Percentiles rank a stretch among this genome's conserved stretches.
Conservation (phyloP, 2,888 invertebrate species). For the Malacosoma neustria region DNA sequence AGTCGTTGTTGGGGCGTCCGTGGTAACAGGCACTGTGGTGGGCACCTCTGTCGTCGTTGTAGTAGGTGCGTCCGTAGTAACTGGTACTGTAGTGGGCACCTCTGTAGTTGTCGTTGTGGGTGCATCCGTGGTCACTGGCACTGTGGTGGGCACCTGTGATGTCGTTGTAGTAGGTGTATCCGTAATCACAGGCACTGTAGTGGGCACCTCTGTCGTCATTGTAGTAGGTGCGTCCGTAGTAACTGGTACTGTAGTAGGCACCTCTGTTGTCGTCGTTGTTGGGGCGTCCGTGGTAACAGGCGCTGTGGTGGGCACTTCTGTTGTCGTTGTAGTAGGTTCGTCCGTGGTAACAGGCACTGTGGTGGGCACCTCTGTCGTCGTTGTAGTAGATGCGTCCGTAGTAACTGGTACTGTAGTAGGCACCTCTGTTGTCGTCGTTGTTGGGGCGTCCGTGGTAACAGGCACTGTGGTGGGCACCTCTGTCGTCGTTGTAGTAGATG, state of each 20-base stretch:
- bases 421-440: neutral
- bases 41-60: neutral
- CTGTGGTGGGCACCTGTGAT: neutral
- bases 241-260: neutral
- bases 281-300: neutral
- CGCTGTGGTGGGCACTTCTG: neutral
- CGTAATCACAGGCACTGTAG: neutral
- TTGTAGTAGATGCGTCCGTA: neutral
- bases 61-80: neutral
- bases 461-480: neutral
- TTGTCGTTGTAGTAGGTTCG: conserved; percentile 1
- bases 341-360: neutral
- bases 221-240: neutral
- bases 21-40: neutral
- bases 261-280: neutral
- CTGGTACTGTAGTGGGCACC: neutral
- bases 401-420: neutral
- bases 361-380: neutral
- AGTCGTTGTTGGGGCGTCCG: neutral
- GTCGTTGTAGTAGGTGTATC: neutral
- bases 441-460: neutral
- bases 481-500: neutral
- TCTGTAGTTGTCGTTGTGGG: neutral
- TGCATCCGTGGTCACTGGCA: neutral
- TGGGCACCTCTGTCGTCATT: neutral